Evolutionary conservation across 2,797 vertebrate species (phyloP).

Genomic region (Cirrhinus molitorella): DNA sequence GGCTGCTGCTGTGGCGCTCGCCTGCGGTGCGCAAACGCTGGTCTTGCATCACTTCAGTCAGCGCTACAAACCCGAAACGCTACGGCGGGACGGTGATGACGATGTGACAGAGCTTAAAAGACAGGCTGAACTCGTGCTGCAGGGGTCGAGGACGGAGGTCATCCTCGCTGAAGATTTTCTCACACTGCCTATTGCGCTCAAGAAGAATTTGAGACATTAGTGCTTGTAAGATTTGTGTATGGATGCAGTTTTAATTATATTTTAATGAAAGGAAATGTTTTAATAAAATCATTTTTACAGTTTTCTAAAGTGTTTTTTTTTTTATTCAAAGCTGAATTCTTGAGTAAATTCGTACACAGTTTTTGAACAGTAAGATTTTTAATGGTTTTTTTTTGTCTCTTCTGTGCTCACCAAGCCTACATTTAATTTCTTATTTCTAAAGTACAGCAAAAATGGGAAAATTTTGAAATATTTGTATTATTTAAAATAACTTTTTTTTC

Average conservation of each 20-base stretch:
- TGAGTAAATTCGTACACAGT: neutral
- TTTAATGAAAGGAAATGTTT: constrained; percentile 21
- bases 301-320: neutral
- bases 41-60: constrained; percentile 93
- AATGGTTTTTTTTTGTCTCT: too few species aligned
- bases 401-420: too few species aligned
- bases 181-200: constrained; percentile 82
- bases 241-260: neutral
- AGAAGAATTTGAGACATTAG: constrained; percentile 60
- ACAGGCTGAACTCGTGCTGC: constrained; percentile 82
- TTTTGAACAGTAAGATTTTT: too few species aligned
- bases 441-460: too few species aligned
- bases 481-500: too few species aligned
- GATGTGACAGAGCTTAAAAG: constrained; percentile 77
- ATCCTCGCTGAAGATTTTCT: constrained; percentile 91
- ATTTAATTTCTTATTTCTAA: too few species aligned
- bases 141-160: constrained; percentile 78
- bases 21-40: constrained; percentile 76
- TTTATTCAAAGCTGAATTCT: neutral
- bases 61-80: constrained; percentile 82
- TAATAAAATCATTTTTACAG: constrained; percentile 2
- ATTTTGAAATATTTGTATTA: too few species aligned
- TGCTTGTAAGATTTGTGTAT: neutral
- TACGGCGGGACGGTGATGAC: constrained; percentile 76
- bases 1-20: constrained; percentile 81